Base-by-base conservation (phyloP, 2,113 vertebrate species). In the Cariama cristata region DNA sequence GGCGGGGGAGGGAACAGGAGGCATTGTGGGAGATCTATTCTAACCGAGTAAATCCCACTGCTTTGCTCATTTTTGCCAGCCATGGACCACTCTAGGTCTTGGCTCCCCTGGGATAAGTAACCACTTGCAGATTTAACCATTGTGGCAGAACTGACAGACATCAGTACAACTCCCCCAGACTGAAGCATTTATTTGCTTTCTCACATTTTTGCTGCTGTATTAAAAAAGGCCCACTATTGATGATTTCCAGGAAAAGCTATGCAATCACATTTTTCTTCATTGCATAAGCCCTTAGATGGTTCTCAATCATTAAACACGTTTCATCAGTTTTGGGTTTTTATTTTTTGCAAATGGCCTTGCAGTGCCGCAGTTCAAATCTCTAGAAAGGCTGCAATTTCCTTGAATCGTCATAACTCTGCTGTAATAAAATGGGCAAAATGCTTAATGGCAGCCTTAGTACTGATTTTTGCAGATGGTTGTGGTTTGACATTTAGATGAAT, bases 221-320 rank as follows among this genome's bases (percentile, higher is more conserved):
- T 86, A 35, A 47, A 88, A 83, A 80, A 63, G 44, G 11, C 24
- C 40, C 53, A 32, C 56, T 91, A 84, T 49, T 3, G 9, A 71
- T 32, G 53, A 87, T 89, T 94, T 91, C 86, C 66, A 87, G 62
- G 58, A 85, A 94, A 93, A 82, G 49, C 17, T 85, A 69, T 24
- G 22, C 49, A 81, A n/a, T 63, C 52, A 77, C 22, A 42, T 75
- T 86, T 91, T 84, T 83, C 17, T 63, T 92, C 47, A 79, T 74
- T 84, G 72, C 73, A 45, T 55, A 83, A 88, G 33, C 45, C 68
- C 23, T 62, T n/a, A 84, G 22, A 58, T 47, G 18, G 67, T 77
- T 28, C 9, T 84, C 56, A 77, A 13, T 21, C 59, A 71, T 74
- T 77, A 92, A 76, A 83, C 5, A 5, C 10, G 17, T 71, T 93